phyloP scores from a whole-genome alignment of 2,888 invertebrate genomes.

The Drosophila mettleri region DNA sequence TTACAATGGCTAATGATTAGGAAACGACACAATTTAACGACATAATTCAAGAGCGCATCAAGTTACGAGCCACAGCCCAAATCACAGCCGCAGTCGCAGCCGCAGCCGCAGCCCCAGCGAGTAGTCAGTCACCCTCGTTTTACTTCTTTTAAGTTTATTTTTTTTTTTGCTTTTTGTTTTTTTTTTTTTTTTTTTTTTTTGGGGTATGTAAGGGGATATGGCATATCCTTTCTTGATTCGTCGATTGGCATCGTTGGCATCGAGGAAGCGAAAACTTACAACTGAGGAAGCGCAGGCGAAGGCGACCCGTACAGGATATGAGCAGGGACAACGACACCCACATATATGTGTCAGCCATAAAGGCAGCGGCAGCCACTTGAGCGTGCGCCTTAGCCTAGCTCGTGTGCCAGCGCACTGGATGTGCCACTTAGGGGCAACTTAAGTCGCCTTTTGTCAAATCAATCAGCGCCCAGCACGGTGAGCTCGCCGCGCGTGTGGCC shows the following conservation, averaged over 20 bases:
- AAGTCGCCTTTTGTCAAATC: constrained; percentile 63
- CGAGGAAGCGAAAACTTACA: constrained; percentile 82
- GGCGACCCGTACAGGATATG: constrained; percentile 62
- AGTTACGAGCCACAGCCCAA: constrained; percentile 52
- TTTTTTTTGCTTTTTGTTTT: neutral
- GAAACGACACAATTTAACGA: constrained; percentile 80
- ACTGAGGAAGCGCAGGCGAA: constrained; percentile 77
- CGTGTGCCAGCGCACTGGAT: constrained; percentile 1
- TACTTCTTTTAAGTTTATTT: neutral
- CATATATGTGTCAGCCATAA: constrained; percentile 60
- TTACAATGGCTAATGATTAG: constrained; percentile 74
- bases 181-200: neutral
- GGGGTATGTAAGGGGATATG: constrained; percentile 75
- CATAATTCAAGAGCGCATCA: constrained; percentile 79
- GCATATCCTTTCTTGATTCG: constrained; percentile 74
- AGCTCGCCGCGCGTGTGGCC: constrained; percentile 47
- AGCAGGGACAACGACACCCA: constrained; percentile 48
- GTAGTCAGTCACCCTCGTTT: constrained; percentile 8
- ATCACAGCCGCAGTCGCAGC: constrained; percentile 32
- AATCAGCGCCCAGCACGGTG: constrained; percentile 55
- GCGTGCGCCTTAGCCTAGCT: constrained; percentile 46
- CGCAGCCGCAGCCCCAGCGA: neutral
- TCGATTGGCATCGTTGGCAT: constrained; percentile 71
- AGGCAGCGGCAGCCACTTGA: constrained; percentile 54
- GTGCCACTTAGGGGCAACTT: constrained; percentile 70